Conservation (phyloP, 2,113 vertebrate species). For the Aplodontia rufa region DNA sequence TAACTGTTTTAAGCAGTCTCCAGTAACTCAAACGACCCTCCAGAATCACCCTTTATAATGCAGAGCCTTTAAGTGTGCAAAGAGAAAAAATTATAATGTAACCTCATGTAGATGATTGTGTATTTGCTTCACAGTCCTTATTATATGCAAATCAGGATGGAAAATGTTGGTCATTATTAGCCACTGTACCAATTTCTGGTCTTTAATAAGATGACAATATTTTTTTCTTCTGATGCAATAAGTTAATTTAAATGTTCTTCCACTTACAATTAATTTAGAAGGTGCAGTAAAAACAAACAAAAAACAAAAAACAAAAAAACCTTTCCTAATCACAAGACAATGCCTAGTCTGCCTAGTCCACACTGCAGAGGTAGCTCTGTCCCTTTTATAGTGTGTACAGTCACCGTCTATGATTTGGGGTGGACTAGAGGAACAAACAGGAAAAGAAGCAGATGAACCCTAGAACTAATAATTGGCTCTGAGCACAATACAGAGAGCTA, state of each 20-base stretch:
- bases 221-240: neutral
- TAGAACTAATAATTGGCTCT: neutral
- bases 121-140: neutral
- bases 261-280: conserved; percentile 19
- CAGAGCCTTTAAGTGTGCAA: neutral
- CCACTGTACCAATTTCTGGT: neutral
- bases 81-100: neutral
- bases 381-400: neutral
- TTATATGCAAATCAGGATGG: too few species aligned
- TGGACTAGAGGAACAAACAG: neutral
- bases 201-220: neutral
- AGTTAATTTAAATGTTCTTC: neutral
- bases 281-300: neutral
- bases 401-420: neutral
- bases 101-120: neutral
- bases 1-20: neutral
- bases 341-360: too few species aligned
- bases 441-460: neutral
- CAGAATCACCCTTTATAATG: neutral
- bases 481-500: neutral
- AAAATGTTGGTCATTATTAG: neutral
- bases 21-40: too few species aligned
- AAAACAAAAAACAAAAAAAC: too few species aligned
- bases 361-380: neutral
- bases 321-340: neutral